A percentile compares a stretch with the other conserved stretches of the same genome.
Evolutionary conservation across 1,140 invertebrate species (phyloP).

Genomic region (Caenorhabditis briggsae): DNA sequence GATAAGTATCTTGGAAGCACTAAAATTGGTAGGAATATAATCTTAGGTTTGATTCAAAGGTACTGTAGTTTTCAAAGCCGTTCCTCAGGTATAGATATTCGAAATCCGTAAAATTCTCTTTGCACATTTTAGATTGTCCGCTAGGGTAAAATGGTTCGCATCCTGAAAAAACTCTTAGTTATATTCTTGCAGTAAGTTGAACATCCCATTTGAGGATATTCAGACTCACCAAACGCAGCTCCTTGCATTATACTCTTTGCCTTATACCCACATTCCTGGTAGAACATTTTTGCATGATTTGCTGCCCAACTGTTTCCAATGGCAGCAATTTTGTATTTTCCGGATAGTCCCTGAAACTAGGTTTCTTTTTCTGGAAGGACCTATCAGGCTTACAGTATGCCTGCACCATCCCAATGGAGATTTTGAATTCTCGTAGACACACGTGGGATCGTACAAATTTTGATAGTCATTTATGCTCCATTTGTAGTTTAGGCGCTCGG

Average conservation of each 20-base stretch:
- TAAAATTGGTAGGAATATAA: background rate
- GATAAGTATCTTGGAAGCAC: no score
- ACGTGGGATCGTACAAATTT: background rate
- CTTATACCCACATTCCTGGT: background rate
- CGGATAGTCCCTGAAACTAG: background rate
- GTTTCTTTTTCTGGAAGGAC: background rate
- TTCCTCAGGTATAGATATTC: no score
- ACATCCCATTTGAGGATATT: no score
- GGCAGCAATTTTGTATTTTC: background rate
- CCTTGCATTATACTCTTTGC: slow-evolving; percentile 18
- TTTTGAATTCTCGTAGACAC: background rate
- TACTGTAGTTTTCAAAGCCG: no score
- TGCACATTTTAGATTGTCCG: background rate
- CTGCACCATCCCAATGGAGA: background rate
- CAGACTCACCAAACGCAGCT: background rate
- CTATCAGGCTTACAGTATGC: background rate
- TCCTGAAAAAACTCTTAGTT: background rate
- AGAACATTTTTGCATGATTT: background rate
- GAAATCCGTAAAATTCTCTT: background rate
- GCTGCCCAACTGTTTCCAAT: slow-evolving; percentile 36
- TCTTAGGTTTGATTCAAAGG: no score
- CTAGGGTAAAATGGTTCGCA: background rate
- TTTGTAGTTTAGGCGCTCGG: background rate
- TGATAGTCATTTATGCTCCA: background rate
- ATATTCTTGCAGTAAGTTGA: no score